phyloP scores from a whole-genome alignment of 1,140 invertebrate genomes.

The Drosophila paulistorum region DNA sequence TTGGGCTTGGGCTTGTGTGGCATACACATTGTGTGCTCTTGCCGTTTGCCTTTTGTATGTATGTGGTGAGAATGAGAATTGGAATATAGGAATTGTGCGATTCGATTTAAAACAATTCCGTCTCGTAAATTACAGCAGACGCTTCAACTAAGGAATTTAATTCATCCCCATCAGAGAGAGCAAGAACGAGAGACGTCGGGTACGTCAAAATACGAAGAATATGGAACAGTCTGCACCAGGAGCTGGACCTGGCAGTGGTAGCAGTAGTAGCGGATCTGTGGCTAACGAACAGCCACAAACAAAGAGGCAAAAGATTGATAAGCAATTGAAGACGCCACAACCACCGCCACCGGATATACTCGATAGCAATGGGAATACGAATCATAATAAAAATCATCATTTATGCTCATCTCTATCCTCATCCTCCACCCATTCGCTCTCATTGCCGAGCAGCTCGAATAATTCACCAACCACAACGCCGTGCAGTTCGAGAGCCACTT shows the following conservation, averaged over 20 bases:
- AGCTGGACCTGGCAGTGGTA: slow-evolving; percentile 29
- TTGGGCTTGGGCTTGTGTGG: slow-evolving; percentile 31
- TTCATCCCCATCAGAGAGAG: slow-evolving; percentile 7
- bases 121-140: slow-evolving; percentile 27
- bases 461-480: slow-evolving; percentile 76
- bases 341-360: slow-evolving; percentile 72
- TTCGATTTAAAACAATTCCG: slow-evolving; percentile 10
- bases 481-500: slow-evolving; percentile 65
- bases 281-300: slow-evolving; percentile 75
- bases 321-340: slow-evolving; percentile 75
- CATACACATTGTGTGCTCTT: slow-evolving; percentile 28
- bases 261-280: slow-evolving; percentile 32
- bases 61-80: slow-evolving; percentile 31
- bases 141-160: slow-evolving; percentile 17
- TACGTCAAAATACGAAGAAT: slow-evolving; percentile 52
- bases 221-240: slow-evolving; percentile 41
- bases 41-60: slow-evolving; percentile 26
- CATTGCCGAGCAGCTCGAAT: slow-evolving; percentile 65
- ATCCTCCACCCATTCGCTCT: slow-evolving; percentile 67
- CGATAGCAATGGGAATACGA: slow-evolving; percentile 61
- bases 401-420: slow-evolving; percentile 75
- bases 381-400: slow-evolving; percentile 60
- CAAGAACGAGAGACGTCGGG: slow-evolving; percentile 49
- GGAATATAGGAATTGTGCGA: slow-evolving; percentile 15
- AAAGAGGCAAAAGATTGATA: slow-evolving; percentile 77